Evolutionary conservation across 2,113 vertebrate genomes (phyloP), one percentile per base, ranked within the genome.

Genomic region (Alligator mississippiensis): DNA sequence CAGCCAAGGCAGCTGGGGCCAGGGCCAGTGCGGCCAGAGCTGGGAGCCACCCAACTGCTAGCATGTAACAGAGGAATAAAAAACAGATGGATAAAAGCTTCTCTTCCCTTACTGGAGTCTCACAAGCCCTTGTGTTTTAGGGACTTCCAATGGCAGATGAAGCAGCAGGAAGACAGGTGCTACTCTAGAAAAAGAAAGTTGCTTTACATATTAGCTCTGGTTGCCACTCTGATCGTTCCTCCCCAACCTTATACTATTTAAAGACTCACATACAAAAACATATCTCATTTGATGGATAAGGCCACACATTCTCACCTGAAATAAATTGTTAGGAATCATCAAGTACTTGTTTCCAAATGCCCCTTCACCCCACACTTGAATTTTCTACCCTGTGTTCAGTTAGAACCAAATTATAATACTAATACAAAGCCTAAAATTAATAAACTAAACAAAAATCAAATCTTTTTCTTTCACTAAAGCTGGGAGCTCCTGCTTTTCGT

Each of bases 401-500:
- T 92, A 92, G 25, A 89, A 85, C 79, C 9, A 17, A 82, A 9
- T 13, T 82, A 28, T 2, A 5, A 91, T 62, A 89, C 57, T 38
- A 92, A 70, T 58, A 59, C 66, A 17, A 82, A 27, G 34, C 66
- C 5, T 22, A 47, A 75, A 13, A 76, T 5, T 92, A 5, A 72
- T 11, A 54, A 85, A 30, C 68, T 64, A 90, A 87, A 87, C 30
- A 25, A 30, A 28, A 76, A 12, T 28, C 68, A 61, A 92, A 92
- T 74, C 9, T 86, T 77, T 93, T 90, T 80, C 87, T 85, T 66
- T 57, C 90, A 90, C 58, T 66, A 27, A 12, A 83, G 90, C 60
- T 82, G 82, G 84, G 95, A 77, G 88, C 94, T 84, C 83, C 92
- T 77, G 93, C 95, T 90, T 87, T 85, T 93, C 77, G 93, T 21